phyloP scores from a whole-genome alignment of 2,888 invertebrate species.

The Fragum fragum region DNA sequence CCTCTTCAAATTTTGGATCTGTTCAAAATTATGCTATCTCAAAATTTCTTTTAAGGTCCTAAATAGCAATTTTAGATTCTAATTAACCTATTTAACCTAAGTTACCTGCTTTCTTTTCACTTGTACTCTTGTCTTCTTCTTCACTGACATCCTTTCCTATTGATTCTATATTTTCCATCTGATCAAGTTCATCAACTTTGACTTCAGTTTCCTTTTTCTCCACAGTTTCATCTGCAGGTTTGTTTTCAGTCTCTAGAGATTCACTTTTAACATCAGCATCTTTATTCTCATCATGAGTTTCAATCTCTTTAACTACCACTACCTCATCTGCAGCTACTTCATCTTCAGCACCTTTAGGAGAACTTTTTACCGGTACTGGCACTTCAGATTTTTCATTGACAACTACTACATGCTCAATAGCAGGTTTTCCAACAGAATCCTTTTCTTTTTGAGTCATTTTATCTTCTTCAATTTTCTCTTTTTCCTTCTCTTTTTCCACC shows the following conservation, averaged over 20 bases:
- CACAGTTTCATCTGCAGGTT: constrained; percentile 12
- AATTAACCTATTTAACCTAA: too few species aligned
- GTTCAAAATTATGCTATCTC: too few species aligned
- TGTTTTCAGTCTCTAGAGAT: constrained; percentile 16
- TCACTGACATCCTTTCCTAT: neutral
- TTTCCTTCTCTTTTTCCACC: neutral
- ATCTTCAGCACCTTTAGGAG: too few species aligned
- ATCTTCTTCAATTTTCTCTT: constrained; percentile 61
- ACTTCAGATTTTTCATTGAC: constrained; percentile 18
- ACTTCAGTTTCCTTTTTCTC: neutral
- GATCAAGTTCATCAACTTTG: neutral
- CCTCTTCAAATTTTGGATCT: too few species aligned
- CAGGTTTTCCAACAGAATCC: neutral
- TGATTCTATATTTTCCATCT: neutral
- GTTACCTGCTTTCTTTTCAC: neutral
- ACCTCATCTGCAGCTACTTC: neutral
- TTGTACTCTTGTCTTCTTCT: neutral
- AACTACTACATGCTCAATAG: neutral
- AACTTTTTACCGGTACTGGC: neutral
- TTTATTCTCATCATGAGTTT: neutral
- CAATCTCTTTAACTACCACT: neutral
- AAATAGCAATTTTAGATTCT: too few species aligned
- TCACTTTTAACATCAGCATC: neutral
- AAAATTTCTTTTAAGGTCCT: too few species aligned
- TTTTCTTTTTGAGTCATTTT: neutral